Conservation (phyloP, 1,140 invertebrate species). For the Aphaenogaster floridana region DNA sequence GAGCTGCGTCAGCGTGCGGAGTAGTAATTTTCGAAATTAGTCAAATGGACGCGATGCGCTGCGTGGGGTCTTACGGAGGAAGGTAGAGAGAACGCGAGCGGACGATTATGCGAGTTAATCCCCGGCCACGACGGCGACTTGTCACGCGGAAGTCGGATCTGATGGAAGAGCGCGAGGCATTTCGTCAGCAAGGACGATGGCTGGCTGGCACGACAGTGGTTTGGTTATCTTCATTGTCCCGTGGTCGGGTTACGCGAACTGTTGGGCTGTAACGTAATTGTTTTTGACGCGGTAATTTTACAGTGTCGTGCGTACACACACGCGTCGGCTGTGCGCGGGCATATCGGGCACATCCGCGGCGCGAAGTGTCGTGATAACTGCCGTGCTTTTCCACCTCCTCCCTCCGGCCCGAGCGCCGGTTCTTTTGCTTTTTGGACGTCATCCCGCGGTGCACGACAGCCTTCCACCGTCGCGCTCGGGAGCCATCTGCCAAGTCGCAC, state of each 20-base stretch:
- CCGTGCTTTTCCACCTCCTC: constrained; percentile 77
- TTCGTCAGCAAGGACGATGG: constrained; percentile 35
- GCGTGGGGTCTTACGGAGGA: neutral
- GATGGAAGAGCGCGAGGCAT: constrained; percentile 15
- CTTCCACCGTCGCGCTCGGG: constrained; percentile 64
- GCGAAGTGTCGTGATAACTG: constrained; percentile 80
- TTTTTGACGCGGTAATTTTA: constrained; percentile 87
- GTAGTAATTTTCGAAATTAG: constrained; percentile 57
- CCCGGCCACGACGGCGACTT: constrained; percentile 22
- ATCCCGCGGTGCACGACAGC: constrained; percentile 67
- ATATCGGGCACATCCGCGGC: constrained; percentile 53
- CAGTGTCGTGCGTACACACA: constrained; percentile 86
- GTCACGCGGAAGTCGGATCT: constrained; percentile 40
- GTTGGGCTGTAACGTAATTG: constrained; percentile 85
- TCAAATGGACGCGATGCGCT: neutral
- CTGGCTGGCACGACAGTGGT: constrained; percentile 23
- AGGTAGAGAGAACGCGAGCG: constrained; percentile 12
- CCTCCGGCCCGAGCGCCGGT: constrained; percentile 27
- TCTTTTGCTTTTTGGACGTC: constrained; percentile 71
- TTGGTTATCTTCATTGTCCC: constrained; percentile 71
- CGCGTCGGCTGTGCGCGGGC: constrained; percentile 53
- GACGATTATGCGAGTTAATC: constrained; percentile 56
- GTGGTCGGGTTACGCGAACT: constrained; percentile 74
- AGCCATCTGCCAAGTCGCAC: constrained; percentile 77
- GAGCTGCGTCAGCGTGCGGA: neutral